Percentiles rank a stretch among this genome's conserved stretches.
phyloP scores from a whole-genome alignment of 2,888 invertebrate genomes.

The Andrena flavipes region DNA sequence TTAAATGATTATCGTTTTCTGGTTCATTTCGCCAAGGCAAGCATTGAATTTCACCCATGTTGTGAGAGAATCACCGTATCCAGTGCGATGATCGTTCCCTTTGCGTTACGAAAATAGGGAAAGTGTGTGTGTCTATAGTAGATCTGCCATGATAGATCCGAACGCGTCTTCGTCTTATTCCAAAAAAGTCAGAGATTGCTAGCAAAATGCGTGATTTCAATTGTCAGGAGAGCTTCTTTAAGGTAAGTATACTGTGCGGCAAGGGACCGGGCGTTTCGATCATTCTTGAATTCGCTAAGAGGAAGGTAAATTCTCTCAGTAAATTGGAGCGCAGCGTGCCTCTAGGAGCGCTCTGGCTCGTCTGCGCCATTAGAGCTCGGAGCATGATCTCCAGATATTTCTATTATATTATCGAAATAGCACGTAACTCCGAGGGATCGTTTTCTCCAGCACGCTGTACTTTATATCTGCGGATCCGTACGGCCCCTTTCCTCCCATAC shows the following conservation, averaged over 20 bases:
- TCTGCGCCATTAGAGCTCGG: slow-evolving; percentile 80
- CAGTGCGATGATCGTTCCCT: slow-evolving; percentile 35
- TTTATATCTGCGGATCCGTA: background rate
- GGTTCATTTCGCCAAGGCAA: slow-evolving; percentile 9
- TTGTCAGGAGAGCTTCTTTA: slow-evolving; percentile 78
- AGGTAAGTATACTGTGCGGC: slow-evolving; percentile 74
- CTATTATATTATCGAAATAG: slow-evolving; percentile 73
- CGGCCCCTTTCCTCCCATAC: background rate
- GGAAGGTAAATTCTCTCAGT: slow-evolving; percentile 24
- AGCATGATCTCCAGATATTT: slow-evolving; percentile 78
- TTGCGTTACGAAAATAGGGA: slow-evolving; percentile 59
- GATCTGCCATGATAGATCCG: slow-evolving; percentile 84
- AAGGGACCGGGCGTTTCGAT: slow-evolving; percentile 15
- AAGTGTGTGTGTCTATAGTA: slow-evolving; percentile 75
- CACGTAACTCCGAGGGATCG: slow-evolving; percentile 21
- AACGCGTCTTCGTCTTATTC: slow-evolving; percentile 80
- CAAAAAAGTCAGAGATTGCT: slow-evolving; percentile 75
- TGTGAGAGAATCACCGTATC: slow-evolving; percentile 3
- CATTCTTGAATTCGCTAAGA: slow-evolving; percentile 6
- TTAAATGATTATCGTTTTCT: slow-evolving; percentile 43
- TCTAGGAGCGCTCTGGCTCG: slow-evolving; percentile 69
- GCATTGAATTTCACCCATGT: slow-evolving; percentile 17
- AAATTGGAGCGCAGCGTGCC: slow-evolving; percentile 59
- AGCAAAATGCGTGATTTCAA: slow-evolving; percentile 78
- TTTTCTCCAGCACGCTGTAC: background rate